Conservation (phyloP, 1,140 invertebrate species). For the Harlomillsia oculata region DNA sequence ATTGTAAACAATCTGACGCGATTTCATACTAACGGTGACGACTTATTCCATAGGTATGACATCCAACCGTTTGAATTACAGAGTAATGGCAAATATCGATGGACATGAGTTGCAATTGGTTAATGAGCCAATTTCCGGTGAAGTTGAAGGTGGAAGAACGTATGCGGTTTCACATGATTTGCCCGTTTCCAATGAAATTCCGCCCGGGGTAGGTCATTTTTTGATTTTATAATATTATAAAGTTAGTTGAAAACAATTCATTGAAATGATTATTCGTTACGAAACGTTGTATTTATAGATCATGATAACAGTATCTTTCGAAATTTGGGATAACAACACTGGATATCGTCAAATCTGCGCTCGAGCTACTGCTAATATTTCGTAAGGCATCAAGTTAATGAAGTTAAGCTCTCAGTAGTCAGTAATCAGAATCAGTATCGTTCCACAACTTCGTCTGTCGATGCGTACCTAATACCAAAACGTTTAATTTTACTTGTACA, state of each 20-base stretch:
- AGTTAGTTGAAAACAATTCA: too few relatives aligned
- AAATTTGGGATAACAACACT: constrained; percentile 7
- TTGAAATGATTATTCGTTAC: too few relatives aligned
- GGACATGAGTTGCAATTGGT: background rate
- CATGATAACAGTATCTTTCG: constrained; percentile 2
- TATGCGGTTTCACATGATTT: background rate
- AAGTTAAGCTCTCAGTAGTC: background rate
- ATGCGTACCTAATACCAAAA: too few relatives aligned
- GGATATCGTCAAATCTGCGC: constrained; percentile 3
- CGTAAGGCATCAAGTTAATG: background rate
- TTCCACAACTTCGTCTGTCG: too few relatives aligned
- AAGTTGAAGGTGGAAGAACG: background rate
- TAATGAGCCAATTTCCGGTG: background rate
- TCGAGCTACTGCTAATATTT: background rate
- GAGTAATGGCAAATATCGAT: background rate
- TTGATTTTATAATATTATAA: background rate
- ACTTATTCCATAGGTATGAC: background rate
- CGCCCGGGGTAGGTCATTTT: background rate
- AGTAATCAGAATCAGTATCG: too few relatives aligned
- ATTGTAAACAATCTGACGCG: background rate
- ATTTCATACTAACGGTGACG: background rate
- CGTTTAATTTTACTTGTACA: too few relatives aligned
- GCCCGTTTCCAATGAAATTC: background rate
- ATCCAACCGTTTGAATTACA: background rate
- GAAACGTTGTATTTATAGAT: constrained; percentile 1